Base-by-base conservation (phyloP, 2,797 vertebrate genomes). In the Columba guinea region DNA sequence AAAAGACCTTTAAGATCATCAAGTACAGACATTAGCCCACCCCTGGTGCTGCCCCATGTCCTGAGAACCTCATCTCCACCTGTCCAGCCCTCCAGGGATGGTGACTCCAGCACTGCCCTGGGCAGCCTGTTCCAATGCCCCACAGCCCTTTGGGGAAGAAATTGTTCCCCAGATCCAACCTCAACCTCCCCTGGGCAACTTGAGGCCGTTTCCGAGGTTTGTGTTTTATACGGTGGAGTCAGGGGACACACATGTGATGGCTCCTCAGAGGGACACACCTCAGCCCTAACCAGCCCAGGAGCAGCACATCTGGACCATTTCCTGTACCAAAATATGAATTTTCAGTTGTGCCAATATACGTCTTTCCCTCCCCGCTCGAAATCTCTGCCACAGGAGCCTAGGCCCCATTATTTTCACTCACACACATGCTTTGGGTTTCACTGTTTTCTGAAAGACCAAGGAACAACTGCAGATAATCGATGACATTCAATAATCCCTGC, bases 231-330 rank as follows among this genome's bases (percentile, higher is more conserved):
- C 0, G 0, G 2, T 4, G 41, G 51, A 34, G 9, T 27, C 7
- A 19, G 0, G 1, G 34, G 44, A 26, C 30, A 35, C 37, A 34
- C 13, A 7, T 0, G 0, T 2, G 23, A 24, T 17, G 5, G 28
- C 14, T 87, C 35, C 30, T 89, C 35, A 9, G 7, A 14, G 20
- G 22, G 35, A 52, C 30, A 23, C 20, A 2, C 39, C 51, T 34
- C 65, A 48, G 65, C 41, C 26, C 22, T 16, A 56, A 58, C 19
- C 55, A 48, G n/a, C 13, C 21, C 37, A 21, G 1, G 10, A 48
- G 37, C 1, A 51, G 19, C 24, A 11, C 3, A 65, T 32, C 37
- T 30, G 24, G 49, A 44, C 21, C 17, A 18, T 21, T n/a, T 39
- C 64, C 44, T 44, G 8, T 44, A 20, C 44, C 44, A 44, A 44